A percentile compares a stretch with the other conserved stretches of the same genome.
These are phyloP conservation scores for Formica selysi DNA, from an alignment of 1,140 invertebrate genomes.

Conservation along the genomic window DNA sequence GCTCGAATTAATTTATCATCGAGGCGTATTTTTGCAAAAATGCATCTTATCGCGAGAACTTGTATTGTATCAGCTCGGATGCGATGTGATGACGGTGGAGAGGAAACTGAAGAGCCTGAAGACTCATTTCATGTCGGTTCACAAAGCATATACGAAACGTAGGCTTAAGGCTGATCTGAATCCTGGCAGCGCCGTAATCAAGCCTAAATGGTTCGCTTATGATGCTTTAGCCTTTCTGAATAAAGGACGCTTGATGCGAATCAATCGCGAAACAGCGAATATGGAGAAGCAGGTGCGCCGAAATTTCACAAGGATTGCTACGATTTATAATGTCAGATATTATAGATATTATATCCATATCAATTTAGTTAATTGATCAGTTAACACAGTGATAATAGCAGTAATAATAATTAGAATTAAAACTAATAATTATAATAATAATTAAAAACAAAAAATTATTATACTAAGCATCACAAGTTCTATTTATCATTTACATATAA, in stretches of 20 bases:
- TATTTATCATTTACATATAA: background rate
- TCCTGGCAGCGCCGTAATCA: background rate
- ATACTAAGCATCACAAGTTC: background rate
- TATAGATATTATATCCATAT: too few relatives aligned
- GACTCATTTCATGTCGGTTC: slow-evolving; percentile 65
- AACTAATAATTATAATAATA: background rate
- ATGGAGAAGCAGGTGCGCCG: slow-evolving; percentile 52
- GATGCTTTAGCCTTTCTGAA: slow-evolving; percentile 58
- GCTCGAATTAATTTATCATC: slow-evolving; percentile 1
- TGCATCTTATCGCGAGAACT: background rate
- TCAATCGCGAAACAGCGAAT: slow-evolving; percentile 37
- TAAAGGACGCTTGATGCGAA: slow-evolving; percentile 27
- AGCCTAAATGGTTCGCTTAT: slow-evolving; percentile 65
- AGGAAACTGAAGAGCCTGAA: slow-evolving; percentile 64
- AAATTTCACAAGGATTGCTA: background rate
- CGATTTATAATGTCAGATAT: background rate
- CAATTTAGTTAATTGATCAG: too few relatives aligned
- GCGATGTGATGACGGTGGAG: slow-evolving; percentile 62
- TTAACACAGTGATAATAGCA: background rate
- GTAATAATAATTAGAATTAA: background rate
- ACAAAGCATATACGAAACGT: slow-evolving; percentile 57
- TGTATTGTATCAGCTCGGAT: slow-evolving; percentile 45
- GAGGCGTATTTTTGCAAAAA: background rate
- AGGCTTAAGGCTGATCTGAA: slow-evolving; percentile 36
- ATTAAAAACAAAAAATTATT: background rate